Percentiles rank a stretch among this genome's conserved stretches.
phyloP scores from a whole-genome alignment of 2,888 invertebrate genomes.

The Eudasyphora cyanicolor region DNA sequence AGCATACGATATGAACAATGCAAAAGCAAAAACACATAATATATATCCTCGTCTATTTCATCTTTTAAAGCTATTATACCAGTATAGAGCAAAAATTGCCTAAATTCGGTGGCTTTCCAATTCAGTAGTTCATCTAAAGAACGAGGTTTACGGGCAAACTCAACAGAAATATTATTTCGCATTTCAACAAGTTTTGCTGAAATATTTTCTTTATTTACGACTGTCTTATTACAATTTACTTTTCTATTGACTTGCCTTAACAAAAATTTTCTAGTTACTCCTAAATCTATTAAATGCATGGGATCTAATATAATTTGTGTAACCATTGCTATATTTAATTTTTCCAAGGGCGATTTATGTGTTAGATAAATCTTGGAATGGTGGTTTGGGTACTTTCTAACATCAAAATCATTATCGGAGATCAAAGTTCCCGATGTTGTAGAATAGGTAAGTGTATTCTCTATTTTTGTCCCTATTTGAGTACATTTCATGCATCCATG shows the following conservation, averaged over 20 bases:
- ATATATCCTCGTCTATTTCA: conserved; percentile 42
- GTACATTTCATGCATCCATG: conserved; percentile 45
- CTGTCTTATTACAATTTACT: background rate
- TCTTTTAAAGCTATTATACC: conserved; percentile 38
- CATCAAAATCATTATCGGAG: conserved; percentile 3
- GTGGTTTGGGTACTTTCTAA: conserved; percentile 14
- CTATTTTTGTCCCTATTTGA: conserved; percentile 30
- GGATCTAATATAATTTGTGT: background rate
- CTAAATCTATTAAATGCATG: conserved; percentile 1
- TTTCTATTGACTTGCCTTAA: background rate
- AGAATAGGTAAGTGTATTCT: conserved; percentile 27
- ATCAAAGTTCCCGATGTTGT: conserved; percentile 16
- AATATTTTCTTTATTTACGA: conserved; percentile 31
- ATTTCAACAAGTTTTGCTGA: conserved; percentile 40
- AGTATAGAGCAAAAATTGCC: conserved; percentile 56
- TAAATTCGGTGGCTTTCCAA: conserved; percentile 60
- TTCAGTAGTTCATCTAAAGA: conserved; percentile 42
- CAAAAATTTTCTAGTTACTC: conserved; percentile 11
- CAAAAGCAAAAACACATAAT: conserved; percentile 34
- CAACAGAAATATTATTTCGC: conserved; percentile 38
- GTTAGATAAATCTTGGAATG: conserved; percentile 9
- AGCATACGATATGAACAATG: conserved; percentile 42
- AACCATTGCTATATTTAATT: background rate
- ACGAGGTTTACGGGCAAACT: conserved; percentile 52
- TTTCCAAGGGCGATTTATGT: conserved; percentile 6